Conservation (phyloP, 2,888 invertebrate genomes). For the Caenorhabditis sp. region DNA sequence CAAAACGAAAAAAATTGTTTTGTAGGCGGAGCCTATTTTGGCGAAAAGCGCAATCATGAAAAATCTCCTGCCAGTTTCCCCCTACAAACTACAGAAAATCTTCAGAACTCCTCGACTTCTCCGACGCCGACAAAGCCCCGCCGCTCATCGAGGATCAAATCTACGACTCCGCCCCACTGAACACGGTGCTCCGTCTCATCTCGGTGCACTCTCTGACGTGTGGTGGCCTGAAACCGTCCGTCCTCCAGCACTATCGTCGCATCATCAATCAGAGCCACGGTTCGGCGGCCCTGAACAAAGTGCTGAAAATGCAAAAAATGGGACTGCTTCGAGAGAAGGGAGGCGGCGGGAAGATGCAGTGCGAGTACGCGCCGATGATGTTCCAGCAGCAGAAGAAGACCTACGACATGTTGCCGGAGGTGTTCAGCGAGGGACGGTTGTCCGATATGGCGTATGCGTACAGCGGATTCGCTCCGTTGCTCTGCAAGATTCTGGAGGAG, state of each 20-base stretch:
- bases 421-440: conserved; percentile 85
- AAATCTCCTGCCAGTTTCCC: too few relatives aligned
- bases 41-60: too few relatives aligned
- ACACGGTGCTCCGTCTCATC: conserved; percentile 87
- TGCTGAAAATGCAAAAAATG: conserved; percentile 81
- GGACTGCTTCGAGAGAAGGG: conserved; percentile 78
- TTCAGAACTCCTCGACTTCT: conserved; percentile 91
- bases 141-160: conserved; percentile 95
- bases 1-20: too few relatives aligned
- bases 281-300: conserved; percentile 71
- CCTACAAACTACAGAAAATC: neutral
- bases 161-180: conserved; percentile 84
- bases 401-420: conserved; percentile 67
- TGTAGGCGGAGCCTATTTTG: too few relatives aligned
- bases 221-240: conserved; percentile 94
- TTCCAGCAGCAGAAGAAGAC: conserved; percentile 69
- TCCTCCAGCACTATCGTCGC: conserved; percentile 87
- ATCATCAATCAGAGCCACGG: conserved; percentile 81
- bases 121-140: conserved; percentile 93
- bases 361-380: conserved; percentile 67
- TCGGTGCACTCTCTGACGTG: conserved; percentile 95
- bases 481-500: conserved; percentile 88
- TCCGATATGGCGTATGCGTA: conserved; percentile 94
- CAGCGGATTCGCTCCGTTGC: conserved; percentile 94
- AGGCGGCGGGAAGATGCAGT: conserved; percentile 65